Base-by-base conservation (phyloP, 2,888 invertebrate species). In the Reticulitermes lucifugus region DNA sequence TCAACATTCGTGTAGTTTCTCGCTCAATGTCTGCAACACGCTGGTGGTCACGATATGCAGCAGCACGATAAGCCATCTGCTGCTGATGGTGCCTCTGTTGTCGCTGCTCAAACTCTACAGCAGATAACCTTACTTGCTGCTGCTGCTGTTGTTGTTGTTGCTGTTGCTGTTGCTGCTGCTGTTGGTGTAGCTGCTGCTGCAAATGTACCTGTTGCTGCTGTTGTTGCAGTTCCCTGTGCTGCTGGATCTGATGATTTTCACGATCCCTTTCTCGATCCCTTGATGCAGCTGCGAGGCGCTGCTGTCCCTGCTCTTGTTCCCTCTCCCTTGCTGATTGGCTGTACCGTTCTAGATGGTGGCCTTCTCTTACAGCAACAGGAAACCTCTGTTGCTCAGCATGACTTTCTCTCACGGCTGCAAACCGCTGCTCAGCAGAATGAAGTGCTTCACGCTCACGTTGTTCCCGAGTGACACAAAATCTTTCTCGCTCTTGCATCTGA, bases 191-290 rank as follows among this genome's bases (percentile, higher is more conserved):
- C 86, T 88, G 89, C 85, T 87, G 89, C 88, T 86, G 90, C 86
- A 88, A 89, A 87, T 91, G 90, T 85, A 91, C 90, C 60, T 35
- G 35, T 35, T 85, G 85, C 55, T 86, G 90, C 35, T 91, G 91
- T 70, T 91, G 91, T 14, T 90, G 90, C 51, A 89, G 88, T 55
- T 91, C 90, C n/a, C 90, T 89, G 46, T 90, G 89, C 35, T 91
- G 89, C 77, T 91, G 90, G 41, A 60, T 60, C 88, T 87, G 90
- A 79, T 89, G 91, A 88, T 87, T 86, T 43, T 86, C 83, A 10
- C 83, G 71, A 21, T 85, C 82, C 51, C 83, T 46, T n/a, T 85
- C 25, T 89, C 87, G 35, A 90, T 89, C 71, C 89, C 89, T 80
- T 90, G 90, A 22, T 89, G 89, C 0, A 89, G 89, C 71, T 89